Base-by-base conservation (phyloP, 1,140 invertebrate species). In the Eupristina koningsbergeri region DNA sequence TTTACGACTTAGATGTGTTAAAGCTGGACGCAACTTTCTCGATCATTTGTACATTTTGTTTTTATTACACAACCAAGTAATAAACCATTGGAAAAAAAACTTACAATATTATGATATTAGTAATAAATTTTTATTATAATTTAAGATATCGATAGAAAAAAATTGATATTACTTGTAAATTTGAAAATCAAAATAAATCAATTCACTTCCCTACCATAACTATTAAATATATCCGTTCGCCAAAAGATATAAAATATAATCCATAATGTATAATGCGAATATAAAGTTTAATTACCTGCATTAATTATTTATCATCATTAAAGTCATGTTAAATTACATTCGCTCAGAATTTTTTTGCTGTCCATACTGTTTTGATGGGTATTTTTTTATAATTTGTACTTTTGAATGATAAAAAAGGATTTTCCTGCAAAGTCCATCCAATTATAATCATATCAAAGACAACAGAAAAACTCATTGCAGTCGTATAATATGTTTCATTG, bases 401-500 rank as follows among this genome's bases (percentile, higher is more conserved):
- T 26, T 26, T 13, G 22, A 26, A 26, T 26, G 7, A 36, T 69
- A 73, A 3, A 45, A 31, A 61, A 75, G 9, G 19, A 80, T 81
- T 74, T 74, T 81, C 31, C 69, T 11, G 8, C 50, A n/a, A 58
- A 74, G 6, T n/a, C 19, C 53, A 75, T 69, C 64, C 64, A 80
- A 58, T 80, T 69, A 67, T 29, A 63, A 45, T 73, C 5, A 67
- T 77, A 77, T 58, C 17, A 19, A 61, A 5, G 29, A 7, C 50
- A 53, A 36, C n/a, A 77, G 39, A 77, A 39, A 58, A 61, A 77
- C 50, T 64, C 5, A 45, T 58, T n/a, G 76, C 17, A 2, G 8
- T 64, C 76, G 61, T 67, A 5, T 47, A 79, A 26, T 61, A 50
- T 19, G 41, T 79, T 64, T 50, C 77, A 79, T 79, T 79, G 67